Evolutionary conservation across 2,888 invertebrate genomes (phyloP).

Genomic region (Campoletis raptor): DNA sequence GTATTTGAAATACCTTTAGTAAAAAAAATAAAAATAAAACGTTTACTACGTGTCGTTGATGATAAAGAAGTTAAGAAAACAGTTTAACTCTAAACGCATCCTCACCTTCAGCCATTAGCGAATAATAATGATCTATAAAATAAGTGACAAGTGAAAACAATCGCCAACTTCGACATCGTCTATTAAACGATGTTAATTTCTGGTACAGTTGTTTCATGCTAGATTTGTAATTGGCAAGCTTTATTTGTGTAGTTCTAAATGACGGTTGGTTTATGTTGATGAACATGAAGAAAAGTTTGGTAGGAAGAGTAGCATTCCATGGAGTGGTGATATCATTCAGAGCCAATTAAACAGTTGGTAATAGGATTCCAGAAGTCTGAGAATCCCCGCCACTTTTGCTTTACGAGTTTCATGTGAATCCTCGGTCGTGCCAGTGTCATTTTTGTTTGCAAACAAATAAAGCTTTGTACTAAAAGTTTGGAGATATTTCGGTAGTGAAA

Average conservation of each 20-base stretch:
- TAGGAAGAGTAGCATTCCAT: background rate
- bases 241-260: background rate
- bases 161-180: background rate
- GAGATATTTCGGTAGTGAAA: background rate
- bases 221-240: background rate
- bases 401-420: background rate
- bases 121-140: background rate
- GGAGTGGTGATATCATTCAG: constrained; percentile 5
- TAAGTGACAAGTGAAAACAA: background rate
- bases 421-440: background rate
- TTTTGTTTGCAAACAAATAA: background rate
- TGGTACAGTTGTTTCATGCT: background rate
- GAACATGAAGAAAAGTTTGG: background rate
- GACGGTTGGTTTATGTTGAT: background rate
- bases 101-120: background rate
- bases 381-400: background rate
- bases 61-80: background rate
- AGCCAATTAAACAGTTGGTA: constrained; percentile 15
- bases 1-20: background rate
- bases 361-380: background rate
- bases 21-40: background rate
- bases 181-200: background rate
- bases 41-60: background rate
- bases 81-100: background rate
- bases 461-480: background rate